Conservation (phyloP, 2,888 invertebrate species). For the Auanema freiburgensis region DNA sequence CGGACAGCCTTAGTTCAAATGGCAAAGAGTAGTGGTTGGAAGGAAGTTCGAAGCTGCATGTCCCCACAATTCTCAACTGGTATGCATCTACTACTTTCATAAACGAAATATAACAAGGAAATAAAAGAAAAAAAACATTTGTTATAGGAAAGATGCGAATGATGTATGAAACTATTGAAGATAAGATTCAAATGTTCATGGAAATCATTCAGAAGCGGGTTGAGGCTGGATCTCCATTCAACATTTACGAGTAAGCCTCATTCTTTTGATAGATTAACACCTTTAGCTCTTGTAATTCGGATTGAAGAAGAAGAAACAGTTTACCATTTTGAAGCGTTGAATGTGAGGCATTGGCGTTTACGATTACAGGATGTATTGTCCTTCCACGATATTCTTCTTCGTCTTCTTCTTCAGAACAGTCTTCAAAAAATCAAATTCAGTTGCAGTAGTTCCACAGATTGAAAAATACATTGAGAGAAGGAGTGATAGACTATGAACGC, state of each 20-base stretch:
- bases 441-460: not conserved
- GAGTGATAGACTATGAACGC: not conserved
- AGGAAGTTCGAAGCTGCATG: conserved; percentile 25
- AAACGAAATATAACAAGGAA: not conserved
- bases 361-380: not conserved
- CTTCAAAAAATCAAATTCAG: not conserved
- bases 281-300: not conserved
- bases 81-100: not conserved
- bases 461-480: not conserved
- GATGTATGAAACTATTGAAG: conserved; percentile 34
- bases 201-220: conserved; percentile 35
- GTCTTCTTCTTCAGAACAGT: not conserved
- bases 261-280: conserved; percentile 3
- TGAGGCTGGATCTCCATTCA: conserved; percentile 26
- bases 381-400: no score
- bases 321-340: conserved; percentile 14
- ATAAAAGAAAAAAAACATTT: conserved; percentile 7
- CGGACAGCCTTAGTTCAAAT: conserved; percentile 17
- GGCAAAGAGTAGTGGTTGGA: conserved; percentile 25
- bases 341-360: not conserved
- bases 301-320: not conserved
- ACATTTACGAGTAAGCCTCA: conserved; percentile 48
- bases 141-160: conserved; percentile 36
- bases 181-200: conserved; percentile 33
- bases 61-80: conserved; percentile 22